Evolutionary conservation across 2,888 invertebrate species (phyloP).

Genomic region (Eristalis intricaria): DNA sequence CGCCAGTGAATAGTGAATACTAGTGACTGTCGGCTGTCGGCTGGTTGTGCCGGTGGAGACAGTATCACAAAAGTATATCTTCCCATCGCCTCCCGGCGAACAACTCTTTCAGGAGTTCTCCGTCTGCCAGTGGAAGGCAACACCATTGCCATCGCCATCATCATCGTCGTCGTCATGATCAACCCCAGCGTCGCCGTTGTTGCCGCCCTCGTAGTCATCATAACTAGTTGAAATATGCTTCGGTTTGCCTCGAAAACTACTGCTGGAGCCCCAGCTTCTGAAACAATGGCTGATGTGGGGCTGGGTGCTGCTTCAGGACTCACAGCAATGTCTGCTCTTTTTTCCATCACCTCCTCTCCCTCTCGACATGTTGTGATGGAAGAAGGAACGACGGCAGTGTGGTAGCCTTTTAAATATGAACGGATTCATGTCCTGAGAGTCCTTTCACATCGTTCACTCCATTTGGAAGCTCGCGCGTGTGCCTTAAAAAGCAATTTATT

Average conservation of each 20-base stretch:
- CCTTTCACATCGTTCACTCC: slow-evolving; percentile 37
- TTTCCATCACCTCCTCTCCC: neutral
- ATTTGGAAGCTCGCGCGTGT: slow-evolving; percentile 27
- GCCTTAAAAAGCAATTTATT: slow-evolving; percentile 69
- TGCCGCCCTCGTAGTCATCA: slow-evolving; percentile 20
- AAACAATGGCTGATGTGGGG: slow-evolving; percentile 27
- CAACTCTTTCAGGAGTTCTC: neutral
- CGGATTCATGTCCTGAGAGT: slow-evolving; percentile 1
- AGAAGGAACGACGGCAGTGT: slow-evolving; percentile 13
- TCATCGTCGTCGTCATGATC: neutral
- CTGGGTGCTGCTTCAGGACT: slow-evolving; percentile 4
- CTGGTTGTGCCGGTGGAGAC: neutral
- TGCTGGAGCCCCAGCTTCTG: neutral
- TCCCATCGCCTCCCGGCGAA: neutral
- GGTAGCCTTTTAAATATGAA: neutral
- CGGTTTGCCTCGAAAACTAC: slow-evolving; percentile 59
- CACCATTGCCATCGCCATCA: neutral
- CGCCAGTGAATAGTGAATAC: neutral
- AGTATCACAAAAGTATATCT: slow-evolving; percentile 5
- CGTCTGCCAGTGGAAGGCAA: slow-evolving; percentile 12
- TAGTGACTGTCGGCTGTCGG: neutral
- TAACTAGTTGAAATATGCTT: slow-evolving; percentile 64
- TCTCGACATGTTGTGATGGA: slow-evolving; percentile 48
- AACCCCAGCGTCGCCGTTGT: neutral
- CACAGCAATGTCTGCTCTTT: slow-evolving; percentile 4